phyloP scores from a whole-genome alignment of 2,113 vertebrate genomes.

The Microcebus ravelobensis region DNA sequence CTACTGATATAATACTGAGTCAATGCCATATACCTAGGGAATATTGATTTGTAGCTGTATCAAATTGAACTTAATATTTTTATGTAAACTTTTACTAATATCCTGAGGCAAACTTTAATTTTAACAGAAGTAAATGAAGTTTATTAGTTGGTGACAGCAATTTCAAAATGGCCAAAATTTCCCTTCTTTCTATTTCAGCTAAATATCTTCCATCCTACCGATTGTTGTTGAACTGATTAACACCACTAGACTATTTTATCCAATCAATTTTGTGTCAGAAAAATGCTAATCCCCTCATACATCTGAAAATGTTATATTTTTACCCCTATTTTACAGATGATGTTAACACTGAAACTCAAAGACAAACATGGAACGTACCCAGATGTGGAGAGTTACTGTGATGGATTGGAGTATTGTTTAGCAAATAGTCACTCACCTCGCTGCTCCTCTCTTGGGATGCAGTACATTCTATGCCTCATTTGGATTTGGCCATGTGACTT shows the following conservation, averaged over 20 bases:
- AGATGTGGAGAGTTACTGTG: background rate
- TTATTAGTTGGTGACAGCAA: background rate
- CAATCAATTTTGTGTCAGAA: background rate
- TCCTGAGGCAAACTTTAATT: background rate
- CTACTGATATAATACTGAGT: background rate
- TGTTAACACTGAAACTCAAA: background rate
- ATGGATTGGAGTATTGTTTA: background rate
- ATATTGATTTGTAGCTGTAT: background rate
- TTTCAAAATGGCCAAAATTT: conserved; percentile 24
- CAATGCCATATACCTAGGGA: background rate
- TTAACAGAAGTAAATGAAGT: conserved; percentile 10
- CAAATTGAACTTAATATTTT: conserved; percentile 12
- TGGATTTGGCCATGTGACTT: background rate
- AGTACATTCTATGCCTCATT: background rate
- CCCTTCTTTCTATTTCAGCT: background rate
- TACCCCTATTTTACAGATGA: background rate
- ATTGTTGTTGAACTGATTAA: background rate
- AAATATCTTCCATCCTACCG: background rate
- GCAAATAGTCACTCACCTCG: background rate
- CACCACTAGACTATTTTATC: background rate
- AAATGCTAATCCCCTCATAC: background rate
- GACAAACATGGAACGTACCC: background rate
- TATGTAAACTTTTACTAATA: background rate
- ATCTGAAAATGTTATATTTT: background rate
- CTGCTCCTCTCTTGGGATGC: background rate